phyloP scores from a whole-genome alignment of 2,888 invertebrate genomes.

The Aphrophora alni region DNA sequence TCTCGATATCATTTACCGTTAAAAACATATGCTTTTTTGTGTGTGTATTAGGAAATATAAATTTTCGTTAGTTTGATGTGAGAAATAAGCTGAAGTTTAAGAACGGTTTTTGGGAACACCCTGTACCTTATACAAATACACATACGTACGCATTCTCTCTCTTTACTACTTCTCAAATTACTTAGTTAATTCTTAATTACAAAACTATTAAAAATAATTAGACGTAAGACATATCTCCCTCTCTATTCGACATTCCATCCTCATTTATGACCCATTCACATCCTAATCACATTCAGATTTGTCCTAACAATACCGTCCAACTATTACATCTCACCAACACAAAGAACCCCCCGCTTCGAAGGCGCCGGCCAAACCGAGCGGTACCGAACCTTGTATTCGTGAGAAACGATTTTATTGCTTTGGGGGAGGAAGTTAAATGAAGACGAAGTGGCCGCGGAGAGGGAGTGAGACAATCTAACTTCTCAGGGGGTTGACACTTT shows the following conservation, averaged over 20 bases:
- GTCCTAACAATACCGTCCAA: not conserved
- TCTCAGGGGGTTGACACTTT: slow-evolving; percentile 17
- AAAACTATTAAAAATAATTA: not conserved
- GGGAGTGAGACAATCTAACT: slow-evolving; percentile 36
- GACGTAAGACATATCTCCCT: not conserved
- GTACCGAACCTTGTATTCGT: not conserved
- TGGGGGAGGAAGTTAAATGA: slow-evolving; percentile 4
- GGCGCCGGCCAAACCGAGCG: not conserved
- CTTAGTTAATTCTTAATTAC: too few relatives aligned
- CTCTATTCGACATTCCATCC: not conserved
- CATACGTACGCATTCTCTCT: too few relatives aligned
- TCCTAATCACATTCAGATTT: slow-evolving; percentile 9
- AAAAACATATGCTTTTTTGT: too few relatives aligned
- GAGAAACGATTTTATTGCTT: slow-evolving; percentile 2
- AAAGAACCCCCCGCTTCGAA: not conserved
- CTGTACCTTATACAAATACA: too few relatives aligned
- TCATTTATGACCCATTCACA: not conserved
- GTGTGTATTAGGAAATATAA: too few relatives aligned
- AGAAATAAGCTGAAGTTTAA: too few relatives aligned
- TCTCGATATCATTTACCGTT: too few relatives aligned
- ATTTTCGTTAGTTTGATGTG: too few relatives aligned
- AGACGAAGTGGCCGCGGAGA: slow-evolving; percentile 1
- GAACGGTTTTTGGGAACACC: too few relatives aligned
- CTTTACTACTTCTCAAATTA: too few relatives aligned
- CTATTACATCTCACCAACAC: not conserved